Evolutionary conservation across 2,888 invertebrate species (phyloP).

Genomic region (Oligia strigilis): DNA sequence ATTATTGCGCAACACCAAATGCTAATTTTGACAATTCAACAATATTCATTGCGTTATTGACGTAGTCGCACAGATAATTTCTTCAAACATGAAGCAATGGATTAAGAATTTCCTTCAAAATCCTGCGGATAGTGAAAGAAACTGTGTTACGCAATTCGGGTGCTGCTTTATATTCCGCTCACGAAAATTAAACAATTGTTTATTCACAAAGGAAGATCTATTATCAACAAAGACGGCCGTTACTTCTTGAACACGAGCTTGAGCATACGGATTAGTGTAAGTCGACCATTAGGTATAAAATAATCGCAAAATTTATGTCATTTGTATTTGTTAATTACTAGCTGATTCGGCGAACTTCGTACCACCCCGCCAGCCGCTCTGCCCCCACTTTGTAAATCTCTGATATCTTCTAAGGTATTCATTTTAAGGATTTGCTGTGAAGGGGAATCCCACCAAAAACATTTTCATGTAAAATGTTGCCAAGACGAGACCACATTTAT

Average conservation of each 20-base stretch:
- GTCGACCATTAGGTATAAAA: background rate
- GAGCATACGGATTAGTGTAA: background rate
- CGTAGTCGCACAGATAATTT: background rate
- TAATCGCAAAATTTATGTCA: background rate
- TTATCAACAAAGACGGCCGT: background rate
- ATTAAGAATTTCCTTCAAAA: background rate
- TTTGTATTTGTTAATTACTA: background rate
- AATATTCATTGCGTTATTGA: background rate
- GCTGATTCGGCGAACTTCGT: too few relatives aligned
- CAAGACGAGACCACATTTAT: too few relatives aligned
- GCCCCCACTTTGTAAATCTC: too few relatives aligned
- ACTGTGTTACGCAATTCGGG: background rate
- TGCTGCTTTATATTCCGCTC: background rate
- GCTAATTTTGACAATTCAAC: background rate
- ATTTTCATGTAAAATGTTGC: too few relatives aligned
- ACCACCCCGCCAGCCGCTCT: too few relatives aligned
- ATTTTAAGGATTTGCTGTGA: too few relatives aligned
- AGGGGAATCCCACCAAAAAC: too few relatives aligned
- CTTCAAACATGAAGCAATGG: background rate
- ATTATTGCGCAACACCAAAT: background rate
- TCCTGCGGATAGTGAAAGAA: background rate
- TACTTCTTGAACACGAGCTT: background rate
- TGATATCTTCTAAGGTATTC: too few relatives aligned
- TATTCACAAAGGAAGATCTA: background rate
- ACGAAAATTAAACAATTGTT: background rate